Base-by-base conservation (phyloP, 2,888 invertebrate species). In the Hemistola chrysoprasaria region DNA sequence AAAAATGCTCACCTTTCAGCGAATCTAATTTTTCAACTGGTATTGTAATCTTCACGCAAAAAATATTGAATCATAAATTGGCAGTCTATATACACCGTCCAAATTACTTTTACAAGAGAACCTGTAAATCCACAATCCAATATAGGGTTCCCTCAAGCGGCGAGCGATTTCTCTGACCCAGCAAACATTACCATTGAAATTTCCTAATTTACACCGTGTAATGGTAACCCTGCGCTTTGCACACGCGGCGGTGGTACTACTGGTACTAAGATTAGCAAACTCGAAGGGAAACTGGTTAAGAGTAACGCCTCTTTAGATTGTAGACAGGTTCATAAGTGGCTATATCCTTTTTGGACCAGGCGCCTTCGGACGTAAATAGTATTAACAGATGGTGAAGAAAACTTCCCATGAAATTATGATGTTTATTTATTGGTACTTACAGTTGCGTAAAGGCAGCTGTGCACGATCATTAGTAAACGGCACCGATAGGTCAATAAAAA, bases 151-250 rank as follows among this genome's bases (percentile, higher is more conserved):
- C 40, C 43, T 49, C 59, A 53, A 54, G 47, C 49, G 51, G 53
- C 41, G 40, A 34, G 55, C 52, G 56, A 65, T 60, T 51, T 51
- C 35, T 53, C 52, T 61, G 58, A 61, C 56, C 65, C 57, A 24
- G 54, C 3, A 2, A 16, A 16, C 47, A 65, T 68, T 70, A 60
- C 58, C 60, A 70, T 69, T 54, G 53, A 51, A 66, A 68, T 62
- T 56, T 34, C 56, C 57, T 63, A 62, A 69, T 71, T 74, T 70
- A 62, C 69, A 71, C 61, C 58, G 47, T n/a, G 53, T 63, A 59
- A 57, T 59, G 58, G 59, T 52, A 58, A 36, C 59, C 51, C 59
- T 53, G 33, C 37, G 35, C 41, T 50, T 50, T 45, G 47, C 48
- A 24, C 39, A 43, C 48, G 22, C 35, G 38, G 46, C 25, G 30